Conservation (phyloP, 2,113 vertebrate genomes). For the Bubo bubo region DNA sequence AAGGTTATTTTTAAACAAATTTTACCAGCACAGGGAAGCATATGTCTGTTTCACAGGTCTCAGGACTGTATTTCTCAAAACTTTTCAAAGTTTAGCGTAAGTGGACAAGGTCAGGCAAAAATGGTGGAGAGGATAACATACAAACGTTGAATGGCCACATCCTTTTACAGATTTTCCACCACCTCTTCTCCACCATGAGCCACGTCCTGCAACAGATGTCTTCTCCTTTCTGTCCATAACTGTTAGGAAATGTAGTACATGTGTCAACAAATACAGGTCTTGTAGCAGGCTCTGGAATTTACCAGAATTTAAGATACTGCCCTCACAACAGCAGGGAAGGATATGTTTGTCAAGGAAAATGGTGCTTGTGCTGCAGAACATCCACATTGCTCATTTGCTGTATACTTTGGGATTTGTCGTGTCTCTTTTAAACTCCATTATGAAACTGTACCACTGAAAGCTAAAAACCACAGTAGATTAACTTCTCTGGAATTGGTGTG, state of each 20-base stretch:
- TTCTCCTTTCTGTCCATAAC: not conserved
- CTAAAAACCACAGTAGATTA: not conserved
- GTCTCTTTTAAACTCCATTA: not conserved
- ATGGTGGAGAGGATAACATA: not conserved
- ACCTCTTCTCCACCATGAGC: not conserved
- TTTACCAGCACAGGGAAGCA: not conserved
- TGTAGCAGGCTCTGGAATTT: not conserved
- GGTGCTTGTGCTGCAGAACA: not conserved
- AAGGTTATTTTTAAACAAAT: not conserved
- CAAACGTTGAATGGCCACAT: not conserved
- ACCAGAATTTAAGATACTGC: not conserved
- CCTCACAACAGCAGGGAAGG: not conserved
- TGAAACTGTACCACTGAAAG: not conserved
- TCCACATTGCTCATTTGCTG: not conserved
- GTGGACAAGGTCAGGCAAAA: not conserved
- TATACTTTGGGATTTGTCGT: not conserved
- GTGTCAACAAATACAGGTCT: not conserved
- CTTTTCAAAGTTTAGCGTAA: not conserved
- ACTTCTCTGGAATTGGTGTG: not conserved
- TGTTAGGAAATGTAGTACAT: not conserved
- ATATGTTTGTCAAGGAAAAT: not conserved
- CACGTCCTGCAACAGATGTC: not conserved
- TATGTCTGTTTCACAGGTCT: not conserved
- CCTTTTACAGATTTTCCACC: not conserved
- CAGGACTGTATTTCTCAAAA: not conserved